Evolutionary conservation across 2,888 invertebrate genomes (phyloP).

Genomic region (Clitarchus hookeri): DNA sequence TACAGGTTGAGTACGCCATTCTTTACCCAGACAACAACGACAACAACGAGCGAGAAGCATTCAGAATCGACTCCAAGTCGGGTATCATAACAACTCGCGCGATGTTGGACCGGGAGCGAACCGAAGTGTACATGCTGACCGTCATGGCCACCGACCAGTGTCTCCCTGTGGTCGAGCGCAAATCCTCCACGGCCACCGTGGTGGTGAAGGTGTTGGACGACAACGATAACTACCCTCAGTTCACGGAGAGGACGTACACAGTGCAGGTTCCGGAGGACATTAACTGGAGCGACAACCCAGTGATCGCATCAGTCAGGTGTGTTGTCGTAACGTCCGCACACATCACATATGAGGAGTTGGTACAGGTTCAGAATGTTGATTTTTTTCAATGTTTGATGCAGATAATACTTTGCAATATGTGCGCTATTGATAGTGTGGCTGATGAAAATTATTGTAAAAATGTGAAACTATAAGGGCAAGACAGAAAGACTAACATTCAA

Average conservation of each 20-base stretch:
- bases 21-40: conserved; percentile 71
- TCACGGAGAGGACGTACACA: conserved; percentile 86
- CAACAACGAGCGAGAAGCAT: conserved; percentile 61
- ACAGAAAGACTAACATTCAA: too few relatives aligned
- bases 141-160: conserved; percentile 87
- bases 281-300: conserved; percentile 80
- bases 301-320: conserved; percentile 75
- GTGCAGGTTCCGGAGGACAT: conserved; percentile 88
- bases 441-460: too few relatives aligned
- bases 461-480: too few relatives aligned
- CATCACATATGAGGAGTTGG: too few relatives aligned
- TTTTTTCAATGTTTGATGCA: too few relatives aligned
- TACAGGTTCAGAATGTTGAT: too few relatives aligned
- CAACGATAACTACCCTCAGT: conserved; percentile 93
- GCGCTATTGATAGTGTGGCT: too few relatives aligned
- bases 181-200: conserved; percentile 82
- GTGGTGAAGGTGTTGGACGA: conserved; percentile 84
- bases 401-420: too few relatives aligned
- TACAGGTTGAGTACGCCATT: conserved; percentile 74
- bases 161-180: conserved; percentile 69
- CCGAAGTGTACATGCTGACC: conserved; percentile 80
- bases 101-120: conserved; percentile 84
- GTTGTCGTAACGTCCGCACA: conserved; percentile 37
- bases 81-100: conserved; percentile 85
- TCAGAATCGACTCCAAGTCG: conserved; percentile 81